phyloP scores from a whole-genome alignment of 2,113 vertebrate genomes.

The Gnathonemus longibarbis region DNA sequence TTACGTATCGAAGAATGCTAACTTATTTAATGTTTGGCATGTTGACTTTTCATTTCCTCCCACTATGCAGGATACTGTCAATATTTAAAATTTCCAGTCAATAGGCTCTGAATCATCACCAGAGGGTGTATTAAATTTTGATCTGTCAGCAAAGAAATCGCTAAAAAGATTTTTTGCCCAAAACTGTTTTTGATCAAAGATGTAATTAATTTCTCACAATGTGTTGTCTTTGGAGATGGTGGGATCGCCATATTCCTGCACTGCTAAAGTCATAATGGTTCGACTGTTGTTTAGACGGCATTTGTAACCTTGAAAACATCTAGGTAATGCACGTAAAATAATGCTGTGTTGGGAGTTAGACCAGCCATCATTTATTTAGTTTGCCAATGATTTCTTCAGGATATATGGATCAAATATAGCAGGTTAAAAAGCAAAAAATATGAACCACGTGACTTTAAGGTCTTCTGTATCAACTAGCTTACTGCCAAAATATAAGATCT shows the following conservation, averaged over 20 bases:
- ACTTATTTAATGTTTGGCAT: conserved; percentile 20
- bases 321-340: not conserved
- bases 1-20: conserved; percentile 19
- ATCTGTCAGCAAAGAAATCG: conserved; percentile 29
- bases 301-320: not conserved
- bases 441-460: not conserved
- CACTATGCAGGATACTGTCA: conserved; percentile 26
- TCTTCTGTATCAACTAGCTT: not conserved
- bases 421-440: not conserved
- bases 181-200: not conserved
- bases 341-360: not conserved
- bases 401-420: not conserved
- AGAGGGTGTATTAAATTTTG: conserved; percentile 32
- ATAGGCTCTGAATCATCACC: conserved; percentile 30
- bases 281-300: not conserved
- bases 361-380: conserved; percentile 1
- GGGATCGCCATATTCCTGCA: not conserved
- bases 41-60: conserved; percentile 32
- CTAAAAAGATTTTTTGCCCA: conserved; percentile 1
- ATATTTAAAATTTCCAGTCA: conserved; percentile 36
- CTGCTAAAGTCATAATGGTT: not conserved
- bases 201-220: not conserved
- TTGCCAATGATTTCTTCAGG: not conserved
- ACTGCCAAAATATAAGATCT: not conserved
- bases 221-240: not conserved